Evolutionary conservation across 2,888 invertebrate species (phyloP).

Genomic region (Pammene aurita): DNA sequence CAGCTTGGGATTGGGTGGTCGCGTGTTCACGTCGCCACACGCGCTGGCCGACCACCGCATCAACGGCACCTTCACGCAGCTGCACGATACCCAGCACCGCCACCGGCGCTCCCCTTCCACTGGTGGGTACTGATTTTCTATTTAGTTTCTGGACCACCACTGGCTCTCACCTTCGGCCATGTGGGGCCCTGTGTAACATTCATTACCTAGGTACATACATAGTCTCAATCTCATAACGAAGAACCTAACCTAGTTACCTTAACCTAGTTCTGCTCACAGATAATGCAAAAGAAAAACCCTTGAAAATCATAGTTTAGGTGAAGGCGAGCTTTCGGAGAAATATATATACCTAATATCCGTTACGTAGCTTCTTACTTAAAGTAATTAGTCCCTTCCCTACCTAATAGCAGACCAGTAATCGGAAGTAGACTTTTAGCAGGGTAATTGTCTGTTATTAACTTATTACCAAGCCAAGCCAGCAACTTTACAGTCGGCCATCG

Average conservation of each 20-base stretch:
- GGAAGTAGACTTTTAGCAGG: conserved; percentile 2
- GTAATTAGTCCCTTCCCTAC: not conserved
- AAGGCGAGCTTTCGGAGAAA: not conserved
- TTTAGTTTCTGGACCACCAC: too few relatives aligned
- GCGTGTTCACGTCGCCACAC: conserved; percentile 83
- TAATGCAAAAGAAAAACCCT: too few relatives aligned
- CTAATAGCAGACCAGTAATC: not conserved
- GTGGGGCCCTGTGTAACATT: too few relatives aligned
- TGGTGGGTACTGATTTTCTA: conserved; percentile 45
- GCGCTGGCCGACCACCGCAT: conserved; percentile 78
- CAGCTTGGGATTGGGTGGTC: conserved; percentile 85
- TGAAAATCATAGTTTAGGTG: too few relatives aligned
- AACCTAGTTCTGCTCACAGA: too few relatives aligned
- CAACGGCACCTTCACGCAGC: conserved; percentile 78
- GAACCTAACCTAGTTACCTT: too few relatives aligned
- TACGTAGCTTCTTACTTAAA: not conserved
- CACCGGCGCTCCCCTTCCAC: conserved; percentile 68
- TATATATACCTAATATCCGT: too few relatives aligned
- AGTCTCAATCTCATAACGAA: too few relatives aligned
- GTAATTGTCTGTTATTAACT: not conserved
- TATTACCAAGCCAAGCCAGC: too few relatives aligned
- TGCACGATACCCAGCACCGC: conserved; percentile 78
- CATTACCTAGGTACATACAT: too few relatives aligned
- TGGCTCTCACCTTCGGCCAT: too few relatives aligned
- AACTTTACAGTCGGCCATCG: not conserved